Base-by-base conservation (phyloP, 1,140 invertebrate genomes). In the Leptinotarsa defecta region DNA sequence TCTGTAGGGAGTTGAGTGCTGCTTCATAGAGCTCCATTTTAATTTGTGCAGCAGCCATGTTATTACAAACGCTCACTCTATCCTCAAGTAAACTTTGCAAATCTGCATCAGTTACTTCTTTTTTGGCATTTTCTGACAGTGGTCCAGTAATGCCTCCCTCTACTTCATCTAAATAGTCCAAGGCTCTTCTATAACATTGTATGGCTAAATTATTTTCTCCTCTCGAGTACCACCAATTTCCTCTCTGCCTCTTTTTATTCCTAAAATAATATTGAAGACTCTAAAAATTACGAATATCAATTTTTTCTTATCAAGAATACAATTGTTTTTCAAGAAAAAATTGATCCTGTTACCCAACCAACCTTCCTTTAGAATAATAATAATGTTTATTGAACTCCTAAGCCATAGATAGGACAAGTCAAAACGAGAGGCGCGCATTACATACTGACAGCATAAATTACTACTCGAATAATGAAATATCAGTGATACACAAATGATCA, bases 1-100 rank as follows among this genome's bases (percentile, higher is more conserved):
- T 88, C 62, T 95, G 92, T 24, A 96, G 90, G 27, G 94, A 95
- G 82, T 90, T 89, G 5, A 95, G 86, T 17, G 95, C 95, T 34
- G 92, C 91, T 80, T 96, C 94, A 83, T 90, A 96, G 0, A 93
- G 92, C 77, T 93, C 90, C 34, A 93, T 91, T 87, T 95, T 96
- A 52, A 97, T 90, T 86, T 97, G 95, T 24, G 95, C 93, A 72
- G 94, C 93, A 6, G 95, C 94, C 87, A 97, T 90, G 86, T 97
- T 97, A 84, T 97, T 97, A 78, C 94, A 92, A 1, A 95, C 93
- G 81, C 94, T 93, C 6, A 96, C 86, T 70, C 94, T 86, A 82
- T 94, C 93, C 48, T 95, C 93, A 19, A 96, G 81, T 27, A 97
- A 83, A 49, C 83, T 83, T 79, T 91, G 89, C 13, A 91, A 81